Percentiles rank a stretch among this genome's conserved stretches.
Evolutionary conservation across 2,797 vertebrate species (phyloP).

Genomic region (Sebastes iracundus): DNA sequence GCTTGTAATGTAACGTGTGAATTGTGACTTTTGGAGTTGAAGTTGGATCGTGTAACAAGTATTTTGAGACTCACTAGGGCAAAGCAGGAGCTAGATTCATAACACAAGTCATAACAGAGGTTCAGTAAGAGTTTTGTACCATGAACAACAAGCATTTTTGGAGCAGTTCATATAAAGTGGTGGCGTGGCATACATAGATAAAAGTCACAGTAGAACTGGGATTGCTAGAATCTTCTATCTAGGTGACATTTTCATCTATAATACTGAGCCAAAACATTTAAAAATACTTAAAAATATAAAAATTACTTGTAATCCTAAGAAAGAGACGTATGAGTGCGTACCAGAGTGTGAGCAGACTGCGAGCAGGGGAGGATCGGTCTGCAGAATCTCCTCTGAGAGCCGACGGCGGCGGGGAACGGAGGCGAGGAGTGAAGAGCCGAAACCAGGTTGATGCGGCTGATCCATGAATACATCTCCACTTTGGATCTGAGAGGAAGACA

Average conservation of each 20-base stretch:
- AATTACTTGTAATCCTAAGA: not conserved
- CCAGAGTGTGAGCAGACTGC: constrained; percentile 76
- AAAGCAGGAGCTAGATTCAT: not conserved
- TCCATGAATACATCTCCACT: constrained; percentile 92
- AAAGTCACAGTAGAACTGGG: not conserved
- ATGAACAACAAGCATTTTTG: not conserved
- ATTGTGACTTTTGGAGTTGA: not conserved
- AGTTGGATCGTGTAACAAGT: not conserved
- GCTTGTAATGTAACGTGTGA: not conserved
- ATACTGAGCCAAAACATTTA: not conserved
- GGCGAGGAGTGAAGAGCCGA: constrained; percentile 91
- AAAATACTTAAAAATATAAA: not conserved
- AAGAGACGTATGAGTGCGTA: constrained; percentile 18
- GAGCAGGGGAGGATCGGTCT: constrained; percentile 89
- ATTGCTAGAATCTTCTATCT: not conserved
- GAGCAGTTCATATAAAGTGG: not conserved
- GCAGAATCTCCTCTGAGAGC: constrained; percentile 90
- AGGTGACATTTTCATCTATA: not conserved
- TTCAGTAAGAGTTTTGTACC: not conserved
- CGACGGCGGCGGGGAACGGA: constrained; percentile 91
- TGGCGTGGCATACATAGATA: not conserved
- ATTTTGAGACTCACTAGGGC: not conserved
- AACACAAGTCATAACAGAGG: not conserved
- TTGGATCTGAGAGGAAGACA: constrained; percentile 69
- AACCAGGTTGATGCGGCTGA: constrained; percentile 90